Conservation (phyloP, 2,113 vertebrate species). For the Cathartes aura region DNA sequence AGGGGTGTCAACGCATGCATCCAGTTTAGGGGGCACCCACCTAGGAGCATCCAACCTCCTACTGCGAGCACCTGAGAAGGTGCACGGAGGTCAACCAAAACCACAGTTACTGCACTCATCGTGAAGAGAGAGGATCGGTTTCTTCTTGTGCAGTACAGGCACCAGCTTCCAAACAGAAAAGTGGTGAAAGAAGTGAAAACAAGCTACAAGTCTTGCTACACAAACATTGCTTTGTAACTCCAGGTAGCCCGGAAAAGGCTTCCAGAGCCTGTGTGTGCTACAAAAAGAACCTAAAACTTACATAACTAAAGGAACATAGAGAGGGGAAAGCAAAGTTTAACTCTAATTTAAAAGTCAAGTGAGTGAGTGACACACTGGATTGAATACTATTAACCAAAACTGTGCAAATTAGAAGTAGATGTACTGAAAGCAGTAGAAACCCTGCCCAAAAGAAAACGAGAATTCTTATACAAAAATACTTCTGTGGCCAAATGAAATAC, state of each 20-base stretch:
- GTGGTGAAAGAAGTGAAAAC: background rate
- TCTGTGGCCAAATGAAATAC: slow-evolving; percentile 31
- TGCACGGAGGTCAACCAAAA: background rate
- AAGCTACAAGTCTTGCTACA: background rate
- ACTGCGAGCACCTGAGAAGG: background rate
- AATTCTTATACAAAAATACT: slow-evolving; percentile 9
- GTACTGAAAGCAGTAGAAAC: slow-evolving; percentile 23
- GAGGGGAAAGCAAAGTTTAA: background rate
- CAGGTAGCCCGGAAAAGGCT: background rate
- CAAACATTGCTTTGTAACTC: background rate
- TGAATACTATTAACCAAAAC: background rate
- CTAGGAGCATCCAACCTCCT: background rate
- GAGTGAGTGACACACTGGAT: background rate
- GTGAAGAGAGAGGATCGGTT: background rate
- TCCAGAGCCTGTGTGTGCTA: background rate
- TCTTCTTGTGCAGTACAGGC: background rate
- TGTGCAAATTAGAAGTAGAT: background rate
- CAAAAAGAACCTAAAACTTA: background rate
- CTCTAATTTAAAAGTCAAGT: background rate
- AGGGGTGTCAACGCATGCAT: background rate
- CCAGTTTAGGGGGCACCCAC: background rate
- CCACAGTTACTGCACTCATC: background rate
- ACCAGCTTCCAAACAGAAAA: background rate
- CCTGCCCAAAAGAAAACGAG: background rate
- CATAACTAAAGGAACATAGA: background rate